A percentile compares a stretch with the other conserved stretches of the same genome.
phyloP scores from a whole-genome alignment of 1,140 invertebrate species.

The Uloborus diversus region DNA sequence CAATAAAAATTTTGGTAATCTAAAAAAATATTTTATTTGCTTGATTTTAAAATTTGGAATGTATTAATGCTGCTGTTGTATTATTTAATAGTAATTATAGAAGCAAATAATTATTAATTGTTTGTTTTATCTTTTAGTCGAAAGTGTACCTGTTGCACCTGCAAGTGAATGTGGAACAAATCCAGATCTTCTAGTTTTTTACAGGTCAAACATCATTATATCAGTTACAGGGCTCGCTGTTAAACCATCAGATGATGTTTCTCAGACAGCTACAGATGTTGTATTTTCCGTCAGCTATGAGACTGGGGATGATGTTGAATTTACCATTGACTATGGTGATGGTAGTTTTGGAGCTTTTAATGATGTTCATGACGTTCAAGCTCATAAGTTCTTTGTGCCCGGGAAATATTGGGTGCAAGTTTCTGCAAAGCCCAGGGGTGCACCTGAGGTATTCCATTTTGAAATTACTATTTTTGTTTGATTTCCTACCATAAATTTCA shows the following conservation, averaged over 20 bases:
- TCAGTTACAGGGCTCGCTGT: constrained; percentile 25
- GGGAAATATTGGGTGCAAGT: constrained; percentile 52
- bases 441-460: constrained; percentile 46
- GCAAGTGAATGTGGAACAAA: constrained; percentile 10
- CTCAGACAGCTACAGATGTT: constrained; percentile 22
- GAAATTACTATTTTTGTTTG: not conserved
- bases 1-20: not conserved
- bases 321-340: constrained; percentile 57
- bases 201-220: constrained; percentile 48
- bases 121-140: constrained; percentile 28
- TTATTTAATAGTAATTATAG: not conserved
- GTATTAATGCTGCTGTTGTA: too few relatives aligned
- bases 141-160: constrained; percentile 32
- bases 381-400: constrained; percentile 51
- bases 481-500: too few relatives aligned
- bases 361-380: constrained; percentile 29
- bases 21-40: too few relatives aligned
- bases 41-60: too few relatives aligned
- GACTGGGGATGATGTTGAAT: constrained; percentile 52
- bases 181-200: constrained; percentile 26
- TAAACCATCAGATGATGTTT: constrained; percentile 37
- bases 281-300: constrained; percentile 42
- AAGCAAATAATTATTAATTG: not conserved
- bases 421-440: constrained; percentile 50
- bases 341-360: constrained; percentile 46